Base-by-base conservation (phyloP, 2,888 invertebrate genomes). In the Ashinkailepas kermadecensis region DNA sequence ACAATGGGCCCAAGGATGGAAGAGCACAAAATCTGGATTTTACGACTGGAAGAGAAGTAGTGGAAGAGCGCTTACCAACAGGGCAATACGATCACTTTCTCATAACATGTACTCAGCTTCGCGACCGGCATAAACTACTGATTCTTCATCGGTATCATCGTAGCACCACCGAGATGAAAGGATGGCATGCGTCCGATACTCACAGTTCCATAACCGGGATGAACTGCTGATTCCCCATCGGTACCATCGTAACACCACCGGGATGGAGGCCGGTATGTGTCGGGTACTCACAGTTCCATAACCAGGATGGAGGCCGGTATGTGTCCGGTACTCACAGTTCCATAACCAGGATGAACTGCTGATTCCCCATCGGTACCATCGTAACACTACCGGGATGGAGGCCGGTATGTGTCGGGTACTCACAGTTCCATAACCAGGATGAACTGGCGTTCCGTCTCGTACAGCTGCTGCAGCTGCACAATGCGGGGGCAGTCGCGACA, bases 381-480 rank as follows among this genome's bases (percentile, higher is more conserved):
- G 39, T 39, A 39, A 4, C 39, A 39, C 39, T 4, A 39, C 39
- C 39, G 39, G 39, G 39, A 39, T 39, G 39, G 4, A 39, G 39
- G 39, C 39, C 39, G 4, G 2, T 4, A 4, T 39, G 39, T 39
- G 18, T 62, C 15, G 1, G 18, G 18, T 18, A 70, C 74, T 74
- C 18, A 74, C 74, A 74, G 74, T 74, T 74, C 74, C 74, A 74
- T 74, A 21, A 74, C 74, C 54, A 74, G 65, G 39, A 80, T 56
- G 59, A 59, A 64, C 58, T 65, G 65, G 25, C n/a, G 39, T 11
- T 23, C n/a, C n/a, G 65, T 59, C 64, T 80, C 80, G 56, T 62
- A 80, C 39, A 80, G 25, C 39, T 80, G 56, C 6, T 59, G 65
- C 64, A 54, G 56, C 54, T 13, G 58, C 11, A 59, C 64, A 10